Base-by-base conservation (phyloP, 2,113 vertebrate genomes). In the Elaphurus davidianus region DNA sequence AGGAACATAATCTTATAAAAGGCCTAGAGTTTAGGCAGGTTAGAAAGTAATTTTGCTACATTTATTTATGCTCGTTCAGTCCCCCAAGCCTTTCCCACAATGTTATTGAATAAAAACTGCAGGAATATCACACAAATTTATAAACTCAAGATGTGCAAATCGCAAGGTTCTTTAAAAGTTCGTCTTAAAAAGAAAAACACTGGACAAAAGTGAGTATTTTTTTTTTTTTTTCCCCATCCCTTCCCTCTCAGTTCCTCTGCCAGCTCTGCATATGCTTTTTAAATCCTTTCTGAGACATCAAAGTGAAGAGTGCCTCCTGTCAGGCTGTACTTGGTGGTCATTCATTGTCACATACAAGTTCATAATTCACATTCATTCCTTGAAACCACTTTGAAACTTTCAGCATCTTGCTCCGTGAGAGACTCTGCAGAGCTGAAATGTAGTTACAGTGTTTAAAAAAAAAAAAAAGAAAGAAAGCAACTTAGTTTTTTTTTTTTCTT, bases 61-160 rank as follows among this genome's bases (percentile, higher is more conserved):
- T 99, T 99, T 99, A 99, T 99, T 99, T 99, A 99, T 97, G 98
- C 98, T 99, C 98, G 98, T 99, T 99, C 98, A 99, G 98, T 96
- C 97, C 98, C 98, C 98, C 98, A 96, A 96, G 98, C 98, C 98
- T 97, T 98, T 97, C 99, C 99, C 98, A 99, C 98, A 99, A 99
- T 98, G 99, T 99, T 99, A 99, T 98, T 98, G 99, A 98, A 98
- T 99, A 99, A 99, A 99, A 99, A 99, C 98, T 99, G 99, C 98
- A 99, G 99, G 99, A 99, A 99, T 99, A 99, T 99, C 99, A 99
- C 99, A 99, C 99, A 99, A 98, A 98, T 99, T 74, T 99, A 99
- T 98, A 99, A 99, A 99, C 99, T 98, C 99, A 99, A 99, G 99
- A 99, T 99, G 99, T 99, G 99, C 99, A 99, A 99, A 99, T 99